These are phyloP conservation scores for Pangasius djambal DNA, from an alignment of 2,797 vertebrate species.

Conservation along the genomic window DNA sequence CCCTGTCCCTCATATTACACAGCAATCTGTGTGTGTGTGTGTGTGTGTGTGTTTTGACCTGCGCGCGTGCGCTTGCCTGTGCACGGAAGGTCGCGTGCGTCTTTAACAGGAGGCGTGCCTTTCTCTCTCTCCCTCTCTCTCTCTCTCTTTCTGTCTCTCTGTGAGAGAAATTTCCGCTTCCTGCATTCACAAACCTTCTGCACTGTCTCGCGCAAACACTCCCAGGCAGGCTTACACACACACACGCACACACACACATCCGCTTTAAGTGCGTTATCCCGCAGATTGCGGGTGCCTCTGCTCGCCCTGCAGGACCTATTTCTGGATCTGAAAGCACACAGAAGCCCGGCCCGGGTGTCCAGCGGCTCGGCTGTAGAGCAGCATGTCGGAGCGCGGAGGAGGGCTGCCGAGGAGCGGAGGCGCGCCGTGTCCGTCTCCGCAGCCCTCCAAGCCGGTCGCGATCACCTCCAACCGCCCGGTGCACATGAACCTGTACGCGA, in stretches of 20 bases:
- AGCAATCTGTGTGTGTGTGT: not conserved
- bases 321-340: not conserved
- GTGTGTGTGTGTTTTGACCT: not conserved
- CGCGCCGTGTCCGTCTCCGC: constrained; percentile 78
- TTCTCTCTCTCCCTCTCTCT: constrained; percentile 1
- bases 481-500: constrained; percentile 94
- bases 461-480: constrained; percentile 84
- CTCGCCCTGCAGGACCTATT: not conserved
- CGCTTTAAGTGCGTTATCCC: not conserved
- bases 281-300: constrained; percentile 13
- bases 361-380: constrained; percentile 49
- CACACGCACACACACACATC: not conserved
- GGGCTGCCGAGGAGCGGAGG: constrained; percentile 39
- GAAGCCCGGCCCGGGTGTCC: not conserved
- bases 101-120: constrained; percentile 70
- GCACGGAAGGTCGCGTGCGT: constrained; percentile 40
- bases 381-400: constrained; percentile 76
- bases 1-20: no score
- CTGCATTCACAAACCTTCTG: constrained; percentile 42
- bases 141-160: not conserved
- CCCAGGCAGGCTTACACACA: not conserved
- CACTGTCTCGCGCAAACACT: constrained; percentile 9
- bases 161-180: constrained; percentile 77
- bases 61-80: constrained; percentile 16
- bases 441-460: constrained; percentile 80